phyloP scores from a whole-genome alignment of 2,888 invertebrate genomes.

The Cenopis cana region DNA sequence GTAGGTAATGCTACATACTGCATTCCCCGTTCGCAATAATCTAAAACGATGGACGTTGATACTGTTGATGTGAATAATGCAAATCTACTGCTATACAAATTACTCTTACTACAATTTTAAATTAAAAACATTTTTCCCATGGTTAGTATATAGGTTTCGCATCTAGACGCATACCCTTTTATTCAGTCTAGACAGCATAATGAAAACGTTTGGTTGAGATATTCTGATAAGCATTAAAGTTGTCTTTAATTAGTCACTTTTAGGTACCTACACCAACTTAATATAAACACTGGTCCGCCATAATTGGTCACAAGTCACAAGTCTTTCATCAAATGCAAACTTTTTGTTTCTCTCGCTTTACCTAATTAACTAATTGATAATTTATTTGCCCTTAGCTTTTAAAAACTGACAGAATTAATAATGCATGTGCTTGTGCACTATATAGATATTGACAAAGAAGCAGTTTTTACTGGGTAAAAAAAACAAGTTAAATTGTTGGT shows the following conservation, averaged over 20 bases:
- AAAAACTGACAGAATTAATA: slow-evolving; percentile 18
- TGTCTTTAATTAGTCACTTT: slow-evolving; percentile 21
- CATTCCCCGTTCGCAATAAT: background rate
- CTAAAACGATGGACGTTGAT: background rate
- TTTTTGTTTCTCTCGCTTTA: slow-evolving; percentile 15
- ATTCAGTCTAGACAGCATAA: slow-evolving; percentile 1
- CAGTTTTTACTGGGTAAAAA: slow-evolving; percentile 1
- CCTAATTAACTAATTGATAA: slow-evolving; percentile 26
- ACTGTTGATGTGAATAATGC: background rate
- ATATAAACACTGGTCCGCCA: slow-evolving; percentile 11
- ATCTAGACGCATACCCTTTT: background rate
- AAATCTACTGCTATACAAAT: background rate
- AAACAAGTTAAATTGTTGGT: background rate
- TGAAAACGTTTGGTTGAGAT: slow-evolving; percentile 7
- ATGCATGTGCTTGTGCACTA: slow-evolving; percentile 22
- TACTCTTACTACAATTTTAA: background rate
- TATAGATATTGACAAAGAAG: slow-evolving; percentile 17
- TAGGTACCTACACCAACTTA: slow-evolving; percentile 6
- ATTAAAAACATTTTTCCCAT: background rate
- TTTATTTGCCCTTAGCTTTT: slow-evolving; percentile 11
- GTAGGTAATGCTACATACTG: background rate
- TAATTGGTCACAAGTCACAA: slow-evolving; percentile 26
- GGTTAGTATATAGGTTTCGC: background rate
- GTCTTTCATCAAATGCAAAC: slow-evolving; percentile 23
- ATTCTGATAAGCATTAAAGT: slow-evolving; percentile 5